phyloP scores from a whole-genome alignment of 1,140 invertebrate genomes.

The Drosophila tristis region DNA sequence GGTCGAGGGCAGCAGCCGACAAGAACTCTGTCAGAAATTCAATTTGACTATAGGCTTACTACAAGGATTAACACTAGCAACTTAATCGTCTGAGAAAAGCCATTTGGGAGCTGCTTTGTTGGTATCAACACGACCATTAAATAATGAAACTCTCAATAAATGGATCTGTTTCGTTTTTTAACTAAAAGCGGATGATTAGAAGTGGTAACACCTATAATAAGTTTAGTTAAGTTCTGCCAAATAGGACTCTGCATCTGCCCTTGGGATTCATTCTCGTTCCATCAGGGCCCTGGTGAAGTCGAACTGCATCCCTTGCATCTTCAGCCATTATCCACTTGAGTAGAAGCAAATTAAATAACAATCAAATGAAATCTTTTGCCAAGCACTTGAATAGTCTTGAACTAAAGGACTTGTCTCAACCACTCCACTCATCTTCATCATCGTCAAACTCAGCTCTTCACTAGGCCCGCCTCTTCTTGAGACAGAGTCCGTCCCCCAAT shows the following conservation, averaged over 20 bases:
- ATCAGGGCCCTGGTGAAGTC: too few relatives aligned
- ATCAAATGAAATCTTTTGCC: slow-evolving; percentile 38
- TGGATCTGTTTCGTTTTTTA: too few relatives aligned
- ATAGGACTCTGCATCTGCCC: too few relatives aligned
- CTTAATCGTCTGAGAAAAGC: background rate
- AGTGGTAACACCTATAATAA: too few relatives aligned
- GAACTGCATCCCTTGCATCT: background rate
- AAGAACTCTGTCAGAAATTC: slow-evolving; percentile 18
- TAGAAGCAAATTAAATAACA: slow-evolving; percentile 17
- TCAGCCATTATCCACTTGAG: slow-evolving; percentile 34
- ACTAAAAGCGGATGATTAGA: too few relatives aligned
- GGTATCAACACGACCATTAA: too few relatives aligned
- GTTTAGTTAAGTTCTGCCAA: too few relatives aligned
- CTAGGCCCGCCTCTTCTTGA: background rate
- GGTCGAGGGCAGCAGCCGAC: slow-evolving; percentile 5
- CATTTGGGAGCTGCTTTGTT: too few relatives aligned
- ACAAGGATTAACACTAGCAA: background rate
- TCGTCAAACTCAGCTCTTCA: slow-evolving; percentile 7
- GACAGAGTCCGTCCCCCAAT: slow-evolving; percentile 34
- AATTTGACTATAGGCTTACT: slow-evolving; percentile 18
- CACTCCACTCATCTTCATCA: slow-evolving; percentile 24
- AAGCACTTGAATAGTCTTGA: slow-evolving; percentile 30
- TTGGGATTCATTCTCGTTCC: too few relatives aligned
- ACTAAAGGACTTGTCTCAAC: slow-evolving; percentile 29
- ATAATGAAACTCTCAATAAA: too few relatives aligned